These are phyloP conservation scores for Lutjanus erythropterus DNA, from an alignment of 2,113 vertebrate genomes.

Conservation along the genomic window DNA sequence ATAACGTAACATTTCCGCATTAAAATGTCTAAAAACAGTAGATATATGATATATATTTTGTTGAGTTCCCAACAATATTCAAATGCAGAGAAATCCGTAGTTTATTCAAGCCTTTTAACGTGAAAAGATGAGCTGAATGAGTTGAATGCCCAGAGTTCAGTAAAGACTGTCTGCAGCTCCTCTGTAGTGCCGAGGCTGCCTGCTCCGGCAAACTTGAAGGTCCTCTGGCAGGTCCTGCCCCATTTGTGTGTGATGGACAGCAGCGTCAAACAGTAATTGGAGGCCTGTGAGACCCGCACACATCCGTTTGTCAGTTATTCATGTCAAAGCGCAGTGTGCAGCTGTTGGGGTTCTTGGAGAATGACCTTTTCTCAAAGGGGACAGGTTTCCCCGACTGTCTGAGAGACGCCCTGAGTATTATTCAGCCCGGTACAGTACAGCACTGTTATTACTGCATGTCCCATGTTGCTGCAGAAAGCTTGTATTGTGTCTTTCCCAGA, in stretches of 20 bases:
- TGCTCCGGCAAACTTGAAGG: constrained; percentile 16
- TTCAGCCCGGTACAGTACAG: constrained; percentile 39
- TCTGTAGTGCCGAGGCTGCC: constrained; percentile 4
- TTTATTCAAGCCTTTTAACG: too few species aligned
- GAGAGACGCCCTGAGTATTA: constrained; percentile 53
- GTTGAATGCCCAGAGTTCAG: too few species aligned
- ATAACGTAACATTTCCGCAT: too few species aligned
- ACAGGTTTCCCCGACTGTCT: constrained; percentile 50
- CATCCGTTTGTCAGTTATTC: constrained; percentile 71
- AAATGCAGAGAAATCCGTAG: too few species aligned
- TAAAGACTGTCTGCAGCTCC: constrained; percentile 30
- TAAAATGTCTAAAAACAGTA: too few species aligned
- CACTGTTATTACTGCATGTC: constrained; percentile 51
- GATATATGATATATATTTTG: too few species aligned
- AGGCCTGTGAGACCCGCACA: constrained; percentile 65
- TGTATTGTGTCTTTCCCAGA: constrained; percentile 61
- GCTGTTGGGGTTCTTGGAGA: constrained; percentile 64
- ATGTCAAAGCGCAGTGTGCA: constrained; percentile 62
- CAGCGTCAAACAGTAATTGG: constrained; percentile 75
- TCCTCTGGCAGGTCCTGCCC: constrained; percentile 52
- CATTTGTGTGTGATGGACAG: constrained; percentile 68
- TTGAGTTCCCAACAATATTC: too few species aligned
- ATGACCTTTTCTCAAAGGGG: constrained; percentile 75
- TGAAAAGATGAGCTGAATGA: too few species aligned
- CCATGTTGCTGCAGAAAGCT: constrained; percentile 44